phyloP scores from a whole-genome alignment of 2,113 vertebrate species.

The Sphyrna mokarran region DNA sequence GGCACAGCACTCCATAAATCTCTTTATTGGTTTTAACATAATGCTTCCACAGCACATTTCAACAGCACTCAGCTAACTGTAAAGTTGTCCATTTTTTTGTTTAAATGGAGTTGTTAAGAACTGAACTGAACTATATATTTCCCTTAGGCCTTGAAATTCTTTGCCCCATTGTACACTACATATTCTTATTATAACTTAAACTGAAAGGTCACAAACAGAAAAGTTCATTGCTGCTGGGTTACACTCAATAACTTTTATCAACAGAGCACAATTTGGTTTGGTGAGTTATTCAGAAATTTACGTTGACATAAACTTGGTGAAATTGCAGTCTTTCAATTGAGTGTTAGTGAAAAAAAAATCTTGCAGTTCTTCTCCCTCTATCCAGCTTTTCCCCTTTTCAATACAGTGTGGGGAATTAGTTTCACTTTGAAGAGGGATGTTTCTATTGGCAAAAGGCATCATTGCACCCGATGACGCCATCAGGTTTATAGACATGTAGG shows the following conservation, averaged over 20 bases:
- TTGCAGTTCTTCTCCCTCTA: not conserved
- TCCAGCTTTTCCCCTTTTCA: not conserved
- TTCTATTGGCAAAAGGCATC: not conserved
- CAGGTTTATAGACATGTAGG: not conserved
- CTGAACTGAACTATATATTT: not conserved
- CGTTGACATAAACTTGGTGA: not conserved
- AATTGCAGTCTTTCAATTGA: not conserved
- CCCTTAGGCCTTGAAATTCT: slow-evolving; percentile 7
- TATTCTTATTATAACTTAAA: not conserved
- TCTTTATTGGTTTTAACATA: slow-evolving; percentile 34
- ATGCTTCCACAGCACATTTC: slow-evolving; percentile 31
- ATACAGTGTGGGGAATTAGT: not conserved
- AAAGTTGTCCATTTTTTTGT: not conserved
- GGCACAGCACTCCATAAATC: slow-evolving; percentile 13
- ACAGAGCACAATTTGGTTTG: not conserved
- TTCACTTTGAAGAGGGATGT: not conserved
- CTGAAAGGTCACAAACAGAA: not conserved
- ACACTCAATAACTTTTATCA: not conserved
- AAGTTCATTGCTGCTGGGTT: not conserved
- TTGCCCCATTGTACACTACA: not conserved
- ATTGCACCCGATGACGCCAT: not conserved
- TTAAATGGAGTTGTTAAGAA: slow-evolving; percentile 1
- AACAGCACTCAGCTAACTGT: slow-evolving; percentile 22
- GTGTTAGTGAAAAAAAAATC: not conserved
- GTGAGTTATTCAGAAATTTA: not conserved